These are phyloP conservation scores for Papilio aristodemus DNA, from an alignment of 1,140 invertebrate genomes.

Conservation along the genomic window DNA sequence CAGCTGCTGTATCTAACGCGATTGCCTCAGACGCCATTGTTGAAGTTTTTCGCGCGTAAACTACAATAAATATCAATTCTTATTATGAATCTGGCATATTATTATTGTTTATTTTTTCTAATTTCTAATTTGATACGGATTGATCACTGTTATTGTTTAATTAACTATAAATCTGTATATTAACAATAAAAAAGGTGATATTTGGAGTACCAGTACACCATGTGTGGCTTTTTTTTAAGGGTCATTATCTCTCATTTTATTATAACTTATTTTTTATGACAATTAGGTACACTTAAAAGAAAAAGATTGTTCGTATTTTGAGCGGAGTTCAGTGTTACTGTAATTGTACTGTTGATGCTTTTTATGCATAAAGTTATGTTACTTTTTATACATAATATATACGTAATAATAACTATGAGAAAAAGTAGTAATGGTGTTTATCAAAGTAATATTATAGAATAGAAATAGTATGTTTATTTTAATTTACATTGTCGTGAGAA, in stretches of 20 bases:
- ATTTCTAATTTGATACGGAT: too few species aligned
- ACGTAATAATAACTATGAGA: slow-evolving; percentile 2
- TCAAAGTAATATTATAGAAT: not conserved
- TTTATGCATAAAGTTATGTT: too few species aligned
- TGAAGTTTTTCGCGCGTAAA: slow-evolving; percentile 40
- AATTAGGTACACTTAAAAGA: not conserved
- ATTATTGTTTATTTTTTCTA: too few species aligned
- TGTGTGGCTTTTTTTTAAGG: not conserved
- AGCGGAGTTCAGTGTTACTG: not conserved
- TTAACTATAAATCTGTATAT: too few species aligned
- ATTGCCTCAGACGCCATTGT: slow-evolving; percentile 31
- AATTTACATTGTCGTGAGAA: slow-evolving; percentile 11
- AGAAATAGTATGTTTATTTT: slow-evolving; percentile 4
- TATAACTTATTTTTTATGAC: not conserved
- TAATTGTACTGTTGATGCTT: not conserved
- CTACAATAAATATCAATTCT: slow-evolving; percentile 19
- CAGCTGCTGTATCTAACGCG: slow-evolving; percentile 34
- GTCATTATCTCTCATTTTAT: not conserved
- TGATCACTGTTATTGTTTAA: too few species aligned
- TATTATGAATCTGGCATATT: not conserved
- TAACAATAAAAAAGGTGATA: too few species aligned
- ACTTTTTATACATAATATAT: not conserved
- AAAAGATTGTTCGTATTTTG: too few species aligned
- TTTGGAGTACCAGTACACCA: not conserved
- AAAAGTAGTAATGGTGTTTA: not conserved